A percentile compares a stretch with the other conserved stretches of the same genome.
phyloP scores from a whole-genome alignment of 1,140 invertebrate genomes.

The Ceratina japonica region DNA sequence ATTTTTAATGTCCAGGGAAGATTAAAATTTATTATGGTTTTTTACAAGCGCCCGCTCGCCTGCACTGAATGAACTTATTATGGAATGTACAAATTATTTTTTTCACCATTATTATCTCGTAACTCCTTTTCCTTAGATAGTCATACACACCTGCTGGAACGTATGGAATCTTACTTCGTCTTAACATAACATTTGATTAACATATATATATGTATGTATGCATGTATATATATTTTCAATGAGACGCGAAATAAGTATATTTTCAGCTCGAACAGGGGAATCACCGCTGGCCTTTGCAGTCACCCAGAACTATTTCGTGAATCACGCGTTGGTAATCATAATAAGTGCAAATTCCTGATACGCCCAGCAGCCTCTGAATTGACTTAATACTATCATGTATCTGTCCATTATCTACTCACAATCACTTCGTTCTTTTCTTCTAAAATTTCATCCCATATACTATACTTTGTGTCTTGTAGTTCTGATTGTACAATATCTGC shows the following conservation, averaged over 20 bases:
- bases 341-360: conserved; percentile 45
- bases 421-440: conserved; percentile 30
- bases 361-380: conserved; percentile 62
- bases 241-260: conserved; percentile 23
- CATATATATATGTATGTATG: not conserved
- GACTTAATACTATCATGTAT: conserved; percentile 71
- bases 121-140: conserved; percentile 48
- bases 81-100: conserved; percentile 85
- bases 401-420: conserved; percentile 55
- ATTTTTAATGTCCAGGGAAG: not conserved
- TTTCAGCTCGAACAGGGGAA: conserved; percentile 5
- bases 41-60: conserved; percentile 57
- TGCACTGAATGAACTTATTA: conserved; percentile 80
- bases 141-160: conserved; percentile 57
- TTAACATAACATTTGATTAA: conserved; percentile 35
- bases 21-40: conserved; percentile 5
- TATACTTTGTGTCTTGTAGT: conserved; percentile 46
- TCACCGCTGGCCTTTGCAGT: conserved; percentile 62
- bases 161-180: conserved; percentile 30
- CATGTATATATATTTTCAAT: conserved; percentile 17
- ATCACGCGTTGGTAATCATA: conserved; percentile 28
- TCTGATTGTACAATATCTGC: conserved; percentile 47
- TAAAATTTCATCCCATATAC: conserved; percentile 47
- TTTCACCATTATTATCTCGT: conserved; percentile 52
- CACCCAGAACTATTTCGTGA: conserved; percentile 20